Percentiles rank a stretch among this genome's conserved stretches.
Conservation (phyloP, 2,888 invertebrate species). For the Pollenia griseotomentosa region DNA sequence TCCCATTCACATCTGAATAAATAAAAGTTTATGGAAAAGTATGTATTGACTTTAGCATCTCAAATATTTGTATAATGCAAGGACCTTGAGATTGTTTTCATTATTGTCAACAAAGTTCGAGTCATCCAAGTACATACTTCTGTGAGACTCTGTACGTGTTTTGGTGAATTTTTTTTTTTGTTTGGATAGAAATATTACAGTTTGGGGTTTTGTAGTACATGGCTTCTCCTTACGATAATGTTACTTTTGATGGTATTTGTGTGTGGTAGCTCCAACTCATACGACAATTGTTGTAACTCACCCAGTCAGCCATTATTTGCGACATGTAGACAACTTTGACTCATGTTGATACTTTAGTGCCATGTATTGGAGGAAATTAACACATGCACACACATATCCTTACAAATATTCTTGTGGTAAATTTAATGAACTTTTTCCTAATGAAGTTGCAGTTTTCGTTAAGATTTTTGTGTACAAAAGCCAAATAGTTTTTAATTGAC, state of each 20-base stretch:
- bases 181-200: not conserved
- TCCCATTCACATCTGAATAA: not conserved
- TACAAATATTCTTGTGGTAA: conserved; percentile 40
- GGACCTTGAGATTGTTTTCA: conserved; percentile 68
- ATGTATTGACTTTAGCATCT: conserved; percentile 66
- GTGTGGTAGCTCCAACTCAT: not conserved
- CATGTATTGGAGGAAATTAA: conserved; percentile 24
- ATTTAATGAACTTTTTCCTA: conserved; percentile 64
- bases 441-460: conserved; percentile 63
- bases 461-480: conserved; percentile 37
- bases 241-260: conserved; percentile 9
- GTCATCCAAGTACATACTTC: conserved; percentile 1
- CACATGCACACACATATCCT: not conserved
- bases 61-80: conserved; percentile 66
- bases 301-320: conserved; percentile 7
- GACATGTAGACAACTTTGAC: conserved; percentile 13
- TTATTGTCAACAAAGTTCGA: conserved; percentile 62
- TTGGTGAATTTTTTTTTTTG: not conserved
- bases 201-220: conserved; percentile 7
- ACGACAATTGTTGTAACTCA: not conserved
- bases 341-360: conserved; percentile 29
- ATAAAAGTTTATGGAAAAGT: conserved; percentile 13
- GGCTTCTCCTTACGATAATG: conserved; percentile 39
- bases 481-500: conserved; percentile 56
- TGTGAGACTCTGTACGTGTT: not conserved